A percentile compares a stretch with the other conserved stretches of the same genome.
These are phyloP conservation scores for Vultur gryphus DNA, from an alignment of 2,797 vertebrate genomes.

Conservation along the genomic window DNA sequence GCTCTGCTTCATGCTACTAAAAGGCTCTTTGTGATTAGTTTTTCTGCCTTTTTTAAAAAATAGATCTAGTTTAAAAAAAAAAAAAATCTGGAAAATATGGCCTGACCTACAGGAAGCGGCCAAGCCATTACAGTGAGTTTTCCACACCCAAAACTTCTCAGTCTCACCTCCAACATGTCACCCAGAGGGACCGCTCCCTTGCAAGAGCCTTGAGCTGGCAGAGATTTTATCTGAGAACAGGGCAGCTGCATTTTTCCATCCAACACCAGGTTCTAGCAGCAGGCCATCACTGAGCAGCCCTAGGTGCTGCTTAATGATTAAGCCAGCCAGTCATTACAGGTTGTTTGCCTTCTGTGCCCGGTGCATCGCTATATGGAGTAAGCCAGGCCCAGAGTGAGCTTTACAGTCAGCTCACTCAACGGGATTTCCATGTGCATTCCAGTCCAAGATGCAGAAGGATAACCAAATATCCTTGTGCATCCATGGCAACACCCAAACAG, in stretches of 20 bases:
- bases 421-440: neutral
- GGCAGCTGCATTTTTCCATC: neutral
- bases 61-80: neutral
- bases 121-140: neutral
- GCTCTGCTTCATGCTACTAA: neutral
- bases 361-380: neutral
- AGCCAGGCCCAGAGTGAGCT: neutral
- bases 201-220: neutral
- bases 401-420: neutral
- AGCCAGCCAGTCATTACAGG: neutral
- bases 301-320: slow-evolving; percentile 14
- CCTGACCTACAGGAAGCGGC: neutral
- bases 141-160: neutral
- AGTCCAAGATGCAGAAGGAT: neutral
- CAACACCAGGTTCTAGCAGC: neutral
- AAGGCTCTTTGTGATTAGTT: neutral
- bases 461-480: neutral
- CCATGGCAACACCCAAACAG: slow-evolving; percentile 3
- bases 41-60: neutral
- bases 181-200: neutral
- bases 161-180: neutral
- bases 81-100: neutral
- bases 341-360: neutral
- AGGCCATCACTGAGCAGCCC: neutral
- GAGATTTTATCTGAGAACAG: neutral